Conservation (phyloP, 2,797 vertebrate species). For the Ceryle rudis region DNA sequence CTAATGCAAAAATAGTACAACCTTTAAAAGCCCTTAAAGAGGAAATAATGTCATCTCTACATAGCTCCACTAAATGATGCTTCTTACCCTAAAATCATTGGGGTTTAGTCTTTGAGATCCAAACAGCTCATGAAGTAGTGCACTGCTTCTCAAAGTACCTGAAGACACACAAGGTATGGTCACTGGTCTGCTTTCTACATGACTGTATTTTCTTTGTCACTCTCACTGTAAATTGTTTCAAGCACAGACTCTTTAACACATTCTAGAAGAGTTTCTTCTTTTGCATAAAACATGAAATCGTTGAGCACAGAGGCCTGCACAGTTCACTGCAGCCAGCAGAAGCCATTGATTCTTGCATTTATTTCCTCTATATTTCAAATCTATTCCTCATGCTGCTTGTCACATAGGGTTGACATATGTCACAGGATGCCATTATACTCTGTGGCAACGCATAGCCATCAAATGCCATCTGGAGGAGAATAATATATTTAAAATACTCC, state of each 20-base stretch:
- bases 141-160: not conserved
- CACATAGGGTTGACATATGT: slow-evolving; percentile 71
- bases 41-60: rapidly evolving
- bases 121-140: rapidly evolving
- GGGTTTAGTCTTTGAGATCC: not conserved
- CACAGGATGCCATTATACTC: slow-evolving; percentile 46
- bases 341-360: slow-evolving; percentile 66
- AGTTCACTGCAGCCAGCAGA: slow-evolving; percentile 66
- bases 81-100: not conserved
- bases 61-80: rapidly evolving
- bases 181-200: not conserved
- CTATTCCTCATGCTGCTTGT: slow-evolving; percentile 50
- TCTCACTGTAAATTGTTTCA: not conserved
- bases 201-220: not conserved
- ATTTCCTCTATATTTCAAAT: slow-evolving; percentile 66
- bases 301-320: not conserved
- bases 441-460: not conserved
- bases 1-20: not conserved
- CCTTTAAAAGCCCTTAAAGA: not conserved
- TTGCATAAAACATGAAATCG: slow-evolving; percentile 75
- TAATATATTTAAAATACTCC: slow-evolving; percentile 21
- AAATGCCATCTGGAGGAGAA: slow-evolving; percentile 35
- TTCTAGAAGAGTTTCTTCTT: slow-evolving; percentile 39
- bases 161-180: not conserved
- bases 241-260: not conserved